A percentile compares a stretch with the other conserved stretches of the same genome.
phyloP scores from a whole-genome alignment of 2,797 vertebrate species.

The Sebastes minor region DNA sequence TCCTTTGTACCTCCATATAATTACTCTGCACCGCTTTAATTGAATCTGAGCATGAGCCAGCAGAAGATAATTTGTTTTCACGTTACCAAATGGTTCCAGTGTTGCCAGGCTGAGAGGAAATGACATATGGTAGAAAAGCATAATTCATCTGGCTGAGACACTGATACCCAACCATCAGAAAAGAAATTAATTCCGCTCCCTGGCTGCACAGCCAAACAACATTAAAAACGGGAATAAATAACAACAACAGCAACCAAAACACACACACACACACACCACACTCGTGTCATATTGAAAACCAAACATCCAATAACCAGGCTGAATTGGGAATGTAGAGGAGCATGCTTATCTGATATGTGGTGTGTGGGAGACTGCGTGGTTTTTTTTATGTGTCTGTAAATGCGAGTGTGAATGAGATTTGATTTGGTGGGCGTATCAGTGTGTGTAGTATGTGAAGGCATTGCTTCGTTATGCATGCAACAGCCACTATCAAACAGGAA shows the following conservation, averaged over 20 bases:
- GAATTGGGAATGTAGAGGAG: slow-evolving; percentile 63
- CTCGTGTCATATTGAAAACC: slow-evolving; percentile 65
- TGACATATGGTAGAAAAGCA: slow-evolving; percentile 84
- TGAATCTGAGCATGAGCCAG: slow-evolving; percentile 96
- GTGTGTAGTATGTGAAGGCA: slow-evolving; percentile 64
- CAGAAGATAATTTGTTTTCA: slow-evolving; percentile 98
- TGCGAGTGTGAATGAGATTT: slow-evolving; percentile 71
- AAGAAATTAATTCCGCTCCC: slow-evolving; percentile 83
- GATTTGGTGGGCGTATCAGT: slow-evolving; percentile 73
- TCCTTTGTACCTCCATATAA: slow-evolving; percentile 95
- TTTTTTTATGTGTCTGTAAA: slow-evolving; percentile 46
- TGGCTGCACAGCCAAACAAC: slow-evolving; percentile 74
- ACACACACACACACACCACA: slow-evolving; percentile 33
- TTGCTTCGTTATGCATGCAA: slow-evolving; percentile 64
- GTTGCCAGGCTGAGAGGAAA: slow-evolving; percentile 92
- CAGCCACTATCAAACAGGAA: slow-evolving; percentile 68
- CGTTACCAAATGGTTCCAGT: slow-evolving; percentile 95
- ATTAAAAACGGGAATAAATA: slow-evolving; percentile 82
- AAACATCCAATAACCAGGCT: slow-evolving; percentile 74
- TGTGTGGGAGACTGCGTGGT: slow-evolving; percentile 62
- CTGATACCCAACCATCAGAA: slow-evolving; percentile 80
- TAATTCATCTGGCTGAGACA: slow-evolving; percentile 83
- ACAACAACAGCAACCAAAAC: slow-evolving; percentile 73
- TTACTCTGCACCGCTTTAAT: slow-evolving; percentile 94
- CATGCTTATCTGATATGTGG: slow-evolving; percentile 73